A percentile compares a stretch with the other conserved stretches of the same genome.
These are phyloP conservation scores for Andricus curvator DNA, from an alignment of 2,888 invertebrate genomes.

Conservation along the genomic window DNA sequence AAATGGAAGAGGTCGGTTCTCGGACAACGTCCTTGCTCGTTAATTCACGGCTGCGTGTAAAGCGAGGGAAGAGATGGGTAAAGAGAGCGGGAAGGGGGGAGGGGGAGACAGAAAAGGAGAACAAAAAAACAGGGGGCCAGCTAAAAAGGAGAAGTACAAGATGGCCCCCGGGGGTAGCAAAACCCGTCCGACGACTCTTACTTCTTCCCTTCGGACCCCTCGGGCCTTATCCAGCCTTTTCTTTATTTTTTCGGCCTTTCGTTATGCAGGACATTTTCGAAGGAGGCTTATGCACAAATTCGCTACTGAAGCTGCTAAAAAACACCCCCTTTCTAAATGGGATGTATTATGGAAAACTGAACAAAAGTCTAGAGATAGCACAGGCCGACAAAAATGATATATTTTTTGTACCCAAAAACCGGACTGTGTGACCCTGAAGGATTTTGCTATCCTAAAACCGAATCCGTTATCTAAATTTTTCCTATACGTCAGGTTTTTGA, in stretches of 20 bases:
- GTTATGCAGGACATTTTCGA: slow-evolving; percentile 54
- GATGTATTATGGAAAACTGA: not conserved
- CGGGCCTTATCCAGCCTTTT: slow-evolving; percentile 31
- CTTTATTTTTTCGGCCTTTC: slow-evolving; percentile 39
- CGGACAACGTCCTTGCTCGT: slow-evolving; percentile 56
- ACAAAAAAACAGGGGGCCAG: slow-evolving; percentile 44
- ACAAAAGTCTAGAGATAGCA: too few relatives aligned
- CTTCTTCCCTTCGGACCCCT: slow-evolving; percentile 50
- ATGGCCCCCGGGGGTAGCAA: slow-evolving; percentile 55
- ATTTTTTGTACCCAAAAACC: too few relatives aligned
- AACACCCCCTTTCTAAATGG: not conserved
- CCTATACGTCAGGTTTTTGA: too few relatives aligned
- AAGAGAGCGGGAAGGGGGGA: slow-evolving; percentile 42
- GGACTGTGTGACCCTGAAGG: too few relatives aligned
- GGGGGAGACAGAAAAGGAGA: slow-evolving; percentile 49
- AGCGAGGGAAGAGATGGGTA: slow-evolving; percentile 41
- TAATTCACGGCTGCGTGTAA: slow-evolving; percentile 54
- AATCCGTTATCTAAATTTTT: too few relatives aligned
- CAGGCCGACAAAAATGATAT: too few relatives aligned
- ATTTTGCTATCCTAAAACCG: too few relatives aligned
- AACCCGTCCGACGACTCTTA: slow-evolving; percentile 57
- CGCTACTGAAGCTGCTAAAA: slow-evolving; percentile 48
- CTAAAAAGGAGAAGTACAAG: slow-evolving; percentile 55
- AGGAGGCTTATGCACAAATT: slow-evolving; percentile 46
- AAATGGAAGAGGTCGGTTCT: slow-evolving; percentile 49